phyloP scores from a whole-genome alignment of 2,113 vertebrate genomes.

The Amazona guildingii region DNA sequence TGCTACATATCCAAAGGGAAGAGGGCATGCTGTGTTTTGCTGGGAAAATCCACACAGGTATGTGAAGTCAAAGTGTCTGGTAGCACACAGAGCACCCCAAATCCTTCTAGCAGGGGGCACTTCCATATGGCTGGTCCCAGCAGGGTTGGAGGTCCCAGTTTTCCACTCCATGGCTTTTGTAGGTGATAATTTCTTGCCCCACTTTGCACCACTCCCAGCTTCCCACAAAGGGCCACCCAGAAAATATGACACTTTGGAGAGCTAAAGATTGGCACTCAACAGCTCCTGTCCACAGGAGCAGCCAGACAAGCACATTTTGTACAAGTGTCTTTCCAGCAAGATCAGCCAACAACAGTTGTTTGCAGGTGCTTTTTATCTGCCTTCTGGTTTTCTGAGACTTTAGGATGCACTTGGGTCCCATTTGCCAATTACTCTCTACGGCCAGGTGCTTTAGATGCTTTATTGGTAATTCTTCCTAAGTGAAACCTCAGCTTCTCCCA shows the following conservation, averaged over 20 bases:
- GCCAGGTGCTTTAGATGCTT: constrained; percentile 2
- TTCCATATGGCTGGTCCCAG: rapidly evolving
- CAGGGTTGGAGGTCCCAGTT: not conserved
- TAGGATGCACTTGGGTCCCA: not conserved
- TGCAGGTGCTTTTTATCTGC: constrained; percentile 38
- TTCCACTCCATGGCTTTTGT: not conserved
- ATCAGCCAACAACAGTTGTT: not conserved
- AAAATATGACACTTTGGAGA: not conserved
- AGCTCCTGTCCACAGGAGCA: not conserved
- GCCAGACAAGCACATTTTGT: not conserved
- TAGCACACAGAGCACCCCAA: not conserved
- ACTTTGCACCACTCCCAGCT: not conserved
- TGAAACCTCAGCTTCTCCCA: not conserved
- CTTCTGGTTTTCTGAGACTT: constrained; percentile 11
- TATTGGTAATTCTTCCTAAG: not conserved
- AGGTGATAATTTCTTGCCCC: not conserved
- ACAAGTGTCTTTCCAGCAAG: not conserved
- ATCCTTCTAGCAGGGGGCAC: not conserved
- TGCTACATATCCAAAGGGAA: not conserved
- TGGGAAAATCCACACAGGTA: not conserved
- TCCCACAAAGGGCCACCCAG: not conserved
- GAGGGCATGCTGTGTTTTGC: not conserved
- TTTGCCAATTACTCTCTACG: not conserved
- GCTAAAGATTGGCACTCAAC: not conserved
- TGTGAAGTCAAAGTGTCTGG: not conserved